Conservation (phyloP, 2,797 vertebrate genomes). For the Leptoclinus maculatus region DNA sequence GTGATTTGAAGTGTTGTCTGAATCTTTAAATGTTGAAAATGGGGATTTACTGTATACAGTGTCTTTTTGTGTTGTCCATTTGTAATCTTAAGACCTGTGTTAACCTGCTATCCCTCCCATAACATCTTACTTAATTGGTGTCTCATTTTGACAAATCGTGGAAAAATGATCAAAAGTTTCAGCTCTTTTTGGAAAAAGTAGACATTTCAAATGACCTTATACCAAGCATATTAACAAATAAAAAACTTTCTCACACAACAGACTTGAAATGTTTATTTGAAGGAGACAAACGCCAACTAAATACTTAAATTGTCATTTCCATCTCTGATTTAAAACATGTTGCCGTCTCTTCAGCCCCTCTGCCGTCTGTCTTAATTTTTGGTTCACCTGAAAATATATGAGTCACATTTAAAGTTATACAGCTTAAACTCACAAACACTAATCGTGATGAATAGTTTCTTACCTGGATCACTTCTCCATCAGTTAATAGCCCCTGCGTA, state of each 20-base stretch:
- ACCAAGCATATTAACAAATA: slow-evolving; percentile 45
- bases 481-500: too few species aligned
- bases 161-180: slow-evolving; percentile 12
- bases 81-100: slow-evolving; percentile 30
- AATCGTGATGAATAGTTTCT: neutral
- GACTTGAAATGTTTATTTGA: slow-evolving; percentile 45
- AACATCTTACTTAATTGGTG: neutral
- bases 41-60: neutral
- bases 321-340: neutral
- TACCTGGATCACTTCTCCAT: rapidly evolving
- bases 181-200: slow-evolving; percentile 19
- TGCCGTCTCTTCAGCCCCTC: neutral
- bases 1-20: slow-evolving; percentile 66
- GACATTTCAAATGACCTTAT: slow-evolving; percentile 15
- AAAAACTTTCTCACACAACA: slow-evolving; percentile 27
- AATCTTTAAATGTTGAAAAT: slow-evolving; percentile 40
- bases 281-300: neutral
- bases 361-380: neutral
- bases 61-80: neutral
- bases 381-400: neutral
- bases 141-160: slow-evolving; percentile 14
- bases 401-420: neutral
- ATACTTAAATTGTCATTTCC: neutral
- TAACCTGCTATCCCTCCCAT: slow-evolving; percentile 9
- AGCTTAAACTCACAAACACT: neutral